These are phyloP conservation scores for Jacana jacana DNA, from an alignment of 2,113 vertebrate genomes.

Conservation along the genomic window DNA sequence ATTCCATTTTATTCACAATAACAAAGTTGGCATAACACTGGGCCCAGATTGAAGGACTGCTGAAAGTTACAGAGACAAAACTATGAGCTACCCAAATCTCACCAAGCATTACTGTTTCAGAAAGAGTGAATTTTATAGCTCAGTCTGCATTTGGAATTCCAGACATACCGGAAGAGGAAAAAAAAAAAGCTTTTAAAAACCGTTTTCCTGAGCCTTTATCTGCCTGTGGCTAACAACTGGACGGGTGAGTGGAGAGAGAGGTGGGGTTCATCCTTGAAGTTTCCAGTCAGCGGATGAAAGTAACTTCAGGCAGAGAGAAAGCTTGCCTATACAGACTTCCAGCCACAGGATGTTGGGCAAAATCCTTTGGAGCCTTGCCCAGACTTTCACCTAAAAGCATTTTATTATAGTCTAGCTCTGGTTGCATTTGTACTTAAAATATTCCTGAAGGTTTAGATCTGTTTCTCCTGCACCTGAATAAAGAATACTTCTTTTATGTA, in stretches of 20 bases:
- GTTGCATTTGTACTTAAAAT: not conserved
- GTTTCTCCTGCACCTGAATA: not conserved
- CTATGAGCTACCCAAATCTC: not conserved
- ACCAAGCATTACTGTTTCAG: not conserved
- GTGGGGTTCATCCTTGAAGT: not conserved
- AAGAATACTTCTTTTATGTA: not conserved
- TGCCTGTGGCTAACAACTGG: constrained; percentile 31
- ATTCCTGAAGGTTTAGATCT: constrained; percentile 45
- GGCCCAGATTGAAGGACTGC: not conserved
- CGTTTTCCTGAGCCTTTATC: constrained; percentile 47
- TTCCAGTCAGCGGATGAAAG: not conserved
- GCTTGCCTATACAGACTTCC: not conserved
- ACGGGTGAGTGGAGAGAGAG: not conserved
- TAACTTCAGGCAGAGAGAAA: not conserved
- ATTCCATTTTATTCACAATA: not conserved
- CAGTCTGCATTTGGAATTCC: constrained; percentile 59
- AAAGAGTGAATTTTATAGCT: constrained; percentile 26
- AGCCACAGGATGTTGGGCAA: constrained; percentile 22
- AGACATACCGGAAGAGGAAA: constrained; percentile 46
- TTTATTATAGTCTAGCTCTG: not conserved
- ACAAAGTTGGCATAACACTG: not conserved
- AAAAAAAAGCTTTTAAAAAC: constrained; percentile 23
- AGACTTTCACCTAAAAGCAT: not conserved
- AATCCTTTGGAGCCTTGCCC: constrained; percentile 47
- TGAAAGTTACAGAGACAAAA: not conserved